Percentiles rank a stretch among this genome's conserved stretches.
phyloP scores from a whole-genome alignment of 2,888 invertebrate genomes.

The Lottia scabra region DNA sequence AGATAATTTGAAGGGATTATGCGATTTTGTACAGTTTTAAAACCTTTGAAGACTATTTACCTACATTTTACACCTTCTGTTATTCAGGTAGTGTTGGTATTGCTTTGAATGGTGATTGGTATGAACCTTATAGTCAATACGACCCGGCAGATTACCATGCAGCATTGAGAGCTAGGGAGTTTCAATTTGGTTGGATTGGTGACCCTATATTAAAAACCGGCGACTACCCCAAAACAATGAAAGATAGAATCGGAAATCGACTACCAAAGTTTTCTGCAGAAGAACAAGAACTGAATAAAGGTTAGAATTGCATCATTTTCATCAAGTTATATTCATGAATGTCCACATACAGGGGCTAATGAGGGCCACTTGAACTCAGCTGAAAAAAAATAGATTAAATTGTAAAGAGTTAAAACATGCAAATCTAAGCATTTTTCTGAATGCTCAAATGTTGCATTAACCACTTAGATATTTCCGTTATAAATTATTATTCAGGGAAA shows the following conservation, averaged over 20 bases:
- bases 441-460: too few species aligned
- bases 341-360: too few species aligned
- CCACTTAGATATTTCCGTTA: too few species aligned
- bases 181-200: slow-evolving; percentile 52
- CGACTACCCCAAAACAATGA: slow-evolving; percentile 70
- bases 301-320: slow-evolving; percentile 20
- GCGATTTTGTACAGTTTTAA: too few species aligned
- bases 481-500: too few species aligned
- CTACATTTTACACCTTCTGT: not conserved
- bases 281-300: slow-evolving; percentile 40
- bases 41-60: too few species aligned
- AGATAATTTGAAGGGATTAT: too few species aligned
- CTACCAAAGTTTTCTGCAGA: slow-evolving; percentile 49
- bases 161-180: slow-evolving; percentile 28
- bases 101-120: slow-evolving; percentile 28
- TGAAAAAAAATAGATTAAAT: too few species aligned
- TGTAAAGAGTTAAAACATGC: too few species aligned
- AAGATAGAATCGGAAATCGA: slow-evolving; percentile 24
- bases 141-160: slow-evolving; percentile 37
- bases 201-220: slow-evolving; percentile 48
- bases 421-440: too few species aligned
- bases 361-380: too few species aligned
- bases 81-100: slow-evolving; percentile 38
- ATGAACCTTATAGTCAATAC: slow-evolving; percentile 22
- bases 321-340: too few species aligned